Evolutionary conservation across 2,888 invertebrate genomes (phyloP).

Genomic region (Lepidocyrtinus sp.): DNA sequence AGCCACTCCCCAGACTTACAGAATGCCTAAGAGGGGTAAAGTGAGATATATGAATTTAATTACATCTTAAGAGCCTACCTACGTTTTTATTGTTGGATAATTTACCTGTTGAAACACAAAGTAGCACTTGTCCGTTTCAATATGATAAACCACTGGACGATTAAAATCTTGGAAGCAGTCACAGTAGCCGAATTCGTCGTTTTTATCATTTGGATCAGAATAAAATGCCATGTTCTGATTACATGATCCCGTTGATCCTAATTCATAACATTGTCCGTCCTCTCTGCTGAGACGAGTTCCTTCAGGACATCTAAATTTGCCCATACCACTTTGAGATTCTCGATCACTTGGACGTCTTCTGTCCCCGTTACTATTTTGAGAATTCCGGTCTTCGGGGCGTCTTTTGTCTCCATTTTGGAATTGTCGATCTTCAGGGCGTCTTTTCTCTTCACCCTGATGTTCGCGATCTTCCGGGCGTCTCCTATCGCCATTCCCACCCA

Average conservation of each 20-base stretch:
- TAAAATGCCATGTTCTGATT: constrained; percentile 55
- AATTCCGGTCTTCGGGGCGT: neutral
- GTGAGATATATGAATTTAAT: constrained; percentile 5
- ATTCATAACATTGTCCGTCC: constrained; percentile 12
- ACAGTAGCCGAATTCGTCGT: constrained; percentile 41
- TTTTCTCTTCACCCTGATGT: no score
- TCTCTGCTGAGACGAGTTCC: neutral
- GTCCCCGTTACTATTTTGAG: neutral
- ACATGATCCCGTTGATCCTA: constrained; percentile 29
- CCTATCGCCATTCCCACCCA: no score
- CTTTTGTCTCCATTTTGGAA: neutral
- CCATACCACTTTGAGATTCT: neutral
- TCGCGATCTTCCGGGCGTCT: no score
- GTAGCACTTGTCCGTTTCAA: constrained; percentile 45
- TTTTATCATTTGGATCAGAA: constrained; percentile 30
- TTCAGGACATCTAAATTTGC: neutral
- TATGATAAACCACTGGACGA: constrained; percentile 48
- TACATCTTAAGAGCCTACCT: neutral
- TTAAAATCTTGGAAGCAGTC: constrained; percentile 34
- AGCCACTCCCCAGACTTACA: constrained; percentile 38
- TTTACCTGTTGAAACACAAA: constrained; percentile 55
- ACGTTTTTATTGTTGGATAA: no score
- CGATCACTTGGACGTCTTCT: neutral
- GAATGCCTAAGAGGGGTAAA: constrained; percentile 34
- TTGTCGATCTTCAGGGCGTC: neutral